Evolutionary conservation across 2,113 vertebrate genomes (phyloP).

Genomic region (Apus apus): DNA sequence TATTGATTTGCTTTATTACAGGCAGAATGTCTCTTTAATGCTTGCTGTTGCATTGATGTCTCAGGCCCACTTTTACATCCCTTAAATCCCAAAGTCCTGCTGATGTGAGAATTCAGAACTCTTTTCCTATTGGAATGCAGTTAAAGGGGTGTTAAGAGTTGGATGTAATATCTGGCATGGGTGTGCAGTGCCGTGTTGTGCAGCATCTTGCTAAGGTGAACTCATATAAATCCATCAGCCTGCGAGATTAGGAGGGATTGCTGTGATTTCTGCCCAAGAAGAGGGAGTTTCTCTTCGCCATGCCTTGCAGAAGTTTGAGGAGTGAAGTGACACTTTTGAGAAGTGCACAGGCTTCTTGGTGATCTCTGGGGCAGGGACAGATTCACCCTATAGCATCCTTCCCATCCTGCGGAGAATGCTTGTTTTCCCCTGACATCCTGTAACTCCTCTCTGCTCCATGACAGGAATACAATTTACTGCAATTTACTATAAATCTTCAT

Average conservation of each 20-base stretch:
- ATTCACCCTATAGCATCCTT: not conserved
- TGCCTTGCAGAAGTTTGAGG: not conserved
- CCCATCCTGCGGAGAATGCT: not conserved
- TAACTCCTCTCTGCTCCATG: slow-evolving; percentile 46
- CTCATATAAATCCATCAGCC: not conserved
- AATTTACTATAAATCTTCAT: slow-evolving; percentile 69
- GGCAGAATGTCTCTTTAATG: not conserved
- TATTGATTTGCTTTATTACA: not conserved
- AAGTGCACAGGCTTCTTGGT: not conserved
- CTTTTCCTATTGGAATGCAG: not conserved
- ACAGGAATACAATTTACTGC: slow-evolving; percentile 66
- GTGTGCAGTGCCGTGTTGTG: not conserved
- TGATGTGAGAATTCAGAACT: not conserved
- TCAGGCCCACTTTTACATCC: not conserved
- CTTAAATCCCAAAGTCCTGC: not conserved
- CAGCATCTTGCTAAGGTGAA: not conserved
- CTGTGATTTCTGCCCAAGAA: not conserved
- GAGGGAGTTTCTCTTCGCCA: not conserved
- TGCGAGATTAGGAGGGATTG: not conserved
- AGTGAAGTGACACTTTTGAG: not conserved
- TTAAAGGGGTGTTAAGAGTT: not conserved
- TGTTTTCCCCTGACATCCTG: not conserved
- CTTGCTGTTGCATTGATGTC: not conserved
- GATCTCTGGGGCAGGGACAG: not conserved
- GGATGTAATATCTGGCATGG: not conserved